A percentile compares a stretch with the other conserved stretches of the same genome.
phyloP scores from a whole-genome alignment of 2,888 invertebrate species.

The Parapristionchus giblindavisi region DNA sequence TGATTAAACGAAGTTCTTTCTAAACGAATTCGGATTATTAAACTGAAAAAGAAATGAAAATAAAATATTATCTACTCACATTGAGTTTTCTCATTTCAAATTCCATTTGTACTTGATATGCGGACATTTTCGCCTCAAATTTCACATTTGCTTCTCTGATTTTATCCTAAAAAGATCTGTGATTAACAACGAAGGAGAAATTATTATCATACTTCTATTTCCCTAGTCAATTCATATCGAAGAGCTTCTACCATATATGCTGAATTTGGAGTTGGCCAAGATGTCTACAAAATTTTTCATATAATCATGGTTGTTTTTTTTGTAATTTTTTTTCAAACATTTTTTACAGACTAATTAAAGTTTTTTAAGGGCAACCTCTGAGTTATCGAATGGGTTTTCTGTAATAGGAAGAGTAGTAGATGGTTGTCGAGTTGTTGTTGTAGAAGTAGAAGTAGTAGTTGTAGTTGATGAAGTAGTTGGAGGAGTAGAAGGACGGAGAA shows the following conservation, averaged over 20 bases:
- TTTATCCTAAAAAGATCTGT: background rate
- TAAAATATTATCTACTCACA: slow-evolving; percentile 30
- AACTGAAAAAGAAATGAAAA: background rate
- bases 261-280: slow-evolving; percentile 34
- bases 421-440: background rate
- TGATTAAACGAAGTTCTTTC: slow-evolving; percentile 37
- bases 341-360: no score
- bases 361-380: no score
- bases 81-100: slow-evolving; percentile 44
- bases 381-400: no score
- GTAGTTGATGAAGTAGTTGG: background rate
- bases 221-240: slow-evolving; percentile 17
- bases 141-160: slow-evolving; percentile 35
- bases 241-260: slow-evolving; percentile 15
- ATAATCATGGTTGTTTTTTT: background rate
- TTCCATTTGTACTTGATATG: slow-evolving; percentile 42
- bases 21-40: background rate
- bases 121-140: slow-evolving; percentile 41
- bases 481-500: background rate
- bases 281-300: slow-evolving; percentile 7
- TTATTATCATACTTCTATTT: slow-evolving; percentile 22
- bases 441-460: background rate
- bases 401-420: no score
- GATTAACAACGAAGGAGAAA: background rate
- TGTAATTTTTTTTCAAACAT: background rate